Percentiles rank a stretch among this genome's conserved stretches.
Evolutionary conservation across 2,113 vertebrate species (phyloP).

Genomic region (Corvus cornix): DNA sequence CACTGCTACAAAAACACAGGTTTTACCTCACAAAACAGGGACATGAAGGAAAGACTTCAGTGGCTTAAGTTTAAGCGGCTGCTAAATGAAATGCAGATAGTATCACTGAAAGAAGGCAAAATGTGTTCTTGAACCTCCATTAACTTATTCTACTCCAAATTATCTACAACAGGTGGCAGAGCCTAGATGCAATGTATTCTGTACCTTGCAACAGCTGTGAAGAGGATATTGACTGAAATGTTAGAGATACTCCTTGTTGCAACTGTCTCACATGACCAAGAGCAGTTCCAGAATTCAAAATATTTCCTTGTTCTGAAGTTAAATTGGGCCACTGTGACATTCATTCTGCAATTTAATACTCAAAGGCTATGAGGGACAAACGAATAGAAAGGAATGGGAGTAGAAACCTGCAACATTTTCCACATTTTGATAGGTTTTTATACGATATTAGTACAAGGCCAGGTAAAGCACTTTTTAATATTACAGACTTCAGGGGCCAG

Average conservation of each 20-base stretch:
- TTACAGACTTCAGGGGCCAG: neutral
- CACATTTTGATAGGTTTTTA: neutral
- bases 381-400: neutral
- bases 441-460: neutral
- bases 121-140: conserved; percentile 7
- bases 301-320: conserved; percentile 75
- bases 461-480: neutral
- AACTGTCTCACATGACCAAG: conserved; percentile 59
- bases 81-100: conserved; percentile 18
- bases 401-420: neutral
- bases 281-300: conserved; percentile 73
- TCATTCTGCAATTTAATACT: conserved; percentile 69
- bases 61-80: neutral
- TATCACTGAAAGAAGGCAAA: conserved; percentile 16
- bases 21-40: neutral
- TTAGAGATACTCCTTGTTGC: conserved; percentile 44
- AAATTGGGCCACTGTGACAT: conserved; percentile 61
- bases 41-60: neutral
- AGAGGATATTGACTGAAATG: conserved; percentile 29
- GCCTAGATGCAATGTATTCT: conserved; percentile 39
- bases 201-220: conserved; percentile 76
- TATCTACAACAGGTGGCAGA: conserved; percentile 70
- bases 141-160: conserved; percentile 63
- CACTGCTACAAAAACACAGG: conserved; percentile 10
- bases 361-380: conserved; percentile 4